Evolutionary conservation across 2,113 vertebrate species (phyloP).

Genomic region (Pelecanus crispus): DNA sequence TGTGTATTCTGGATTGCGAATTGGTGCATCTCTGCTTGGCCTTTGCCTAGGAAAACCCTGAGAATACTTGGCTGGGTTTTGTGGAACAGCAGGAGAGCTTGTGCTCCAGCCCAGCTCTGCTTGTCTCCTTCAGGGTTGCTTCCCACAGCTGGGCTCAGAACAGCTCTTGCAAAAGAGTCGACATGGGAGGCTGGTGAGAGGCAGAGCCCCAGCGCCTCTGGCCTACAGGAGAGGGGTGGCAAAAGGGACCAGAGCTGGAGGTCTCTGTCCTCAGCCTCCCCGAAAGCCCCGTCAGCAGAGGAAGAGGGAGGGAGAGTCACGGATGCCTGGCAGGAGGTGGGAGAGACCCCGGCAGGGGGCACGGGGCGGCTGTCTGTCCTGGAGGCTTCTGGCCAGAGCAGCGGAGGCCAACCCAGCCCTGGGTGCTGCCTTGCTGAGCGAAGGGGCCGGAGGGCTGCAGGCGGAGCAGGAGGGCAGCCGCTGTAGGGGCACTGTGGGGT

Average conservation of each 20-base stretch:
- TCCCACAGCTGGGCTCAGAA: not conserved
- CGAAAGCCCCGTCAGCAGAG: accelerated
- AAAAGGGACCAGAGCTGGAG: not conserved
- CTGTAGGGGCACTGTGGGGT: accelerated
- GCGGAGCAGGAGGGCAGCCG: not conserved
- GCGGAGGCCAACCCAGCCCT: not conserved
- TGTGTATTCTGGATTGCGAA: not conserved
- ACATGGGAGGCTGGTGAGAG: not conserved
- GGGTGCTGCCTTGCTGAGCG: accelerated
- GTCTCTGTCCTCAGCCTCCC: not conserved
- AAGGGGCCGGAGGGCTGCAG: not conserved
- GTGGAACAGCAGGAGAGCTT: not conserved
- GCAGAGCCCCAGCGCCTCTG: not conserved
- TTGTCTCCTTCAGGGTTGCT: not conserved
- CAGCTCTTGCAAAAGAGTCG: not conserved
- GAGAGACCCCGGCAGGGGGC: accelerated
- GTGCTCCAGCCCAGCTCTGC: not conserved
- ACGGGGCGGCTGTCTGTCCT: not conserved
- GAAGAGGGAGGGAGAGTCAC: not conserved
- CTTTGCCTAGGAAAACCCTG: constrained; percentile 21
- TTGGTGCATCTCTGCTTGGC: not conserved
- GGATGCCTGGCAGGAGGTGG: not conserved
- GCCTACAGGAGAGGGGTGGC: not conserved
- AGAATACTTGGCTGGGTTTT: not conserved
- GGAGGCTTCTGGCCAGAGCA: not conserved